Evolutionary conservation across 2,888 invertebrate species (phyloP).

Genomic region (Cryptocheilus praepositus): DNA sequence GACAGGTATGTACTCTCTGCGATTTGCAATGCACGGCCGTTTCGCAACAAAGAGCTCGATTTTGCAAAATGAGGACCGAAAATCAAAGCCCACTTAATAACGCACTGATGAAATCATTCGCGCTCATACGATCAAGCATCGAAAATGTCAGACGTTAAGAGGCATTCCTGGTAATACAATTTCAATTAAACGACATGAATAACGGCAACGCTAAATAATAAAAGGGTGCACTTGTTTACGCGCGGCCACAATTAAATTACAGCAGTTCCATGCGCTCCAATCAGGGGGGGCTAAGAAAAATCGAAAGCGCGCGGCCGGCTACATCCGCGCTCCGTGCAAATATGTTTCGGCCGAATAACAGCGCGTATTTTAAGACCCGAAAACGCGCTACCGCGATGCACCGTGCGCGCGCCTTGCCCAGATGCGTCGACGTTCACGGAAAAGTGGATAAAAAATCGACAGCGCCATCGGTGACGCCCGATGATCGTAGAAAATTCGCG

Average conservation of each 20-base stretch:
- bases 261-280: constrained; percentile 6
- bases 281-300: neutral
- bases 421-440: no score
- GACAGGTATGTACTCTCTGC: constrained; percentile 45
- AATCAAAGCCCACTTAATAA: constrained; percentile 65
- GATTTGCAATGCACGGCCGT: neutral
- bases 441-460: no score
- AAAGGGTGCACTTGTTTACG: constrained; percentile 56
- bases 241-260: constrained; percentile 53
- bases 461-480: no score
- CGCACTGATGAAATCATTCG: constrained; percentile 59
- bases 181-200: constrained; percentile 54
- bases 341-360: no score
- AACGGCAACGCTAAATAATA: constrained; percentile 55
- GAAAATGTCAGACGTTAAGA: constrained; percentile 58
- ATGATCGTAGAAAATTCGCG: no score
- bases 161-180: constrained; percentile 55
- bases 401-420: no score
- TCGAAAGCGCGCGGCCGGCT: neutral
- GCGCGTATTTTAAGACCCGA: no score
- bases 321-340: no score
- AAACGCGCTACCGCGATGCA: no score
- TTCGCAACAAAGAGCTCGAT: constrained; percentile 55
- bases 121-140: constrained; percentile 45
- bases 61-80: constrained; percentile 59